Percentiles rank a stretch among this genome's conserved stretches.
These are phyloP conservation scores for Menura novaehollandiae DNA, from an alignment of 2,113 vertebrate species.

Conservation along the genomic window DNA sequence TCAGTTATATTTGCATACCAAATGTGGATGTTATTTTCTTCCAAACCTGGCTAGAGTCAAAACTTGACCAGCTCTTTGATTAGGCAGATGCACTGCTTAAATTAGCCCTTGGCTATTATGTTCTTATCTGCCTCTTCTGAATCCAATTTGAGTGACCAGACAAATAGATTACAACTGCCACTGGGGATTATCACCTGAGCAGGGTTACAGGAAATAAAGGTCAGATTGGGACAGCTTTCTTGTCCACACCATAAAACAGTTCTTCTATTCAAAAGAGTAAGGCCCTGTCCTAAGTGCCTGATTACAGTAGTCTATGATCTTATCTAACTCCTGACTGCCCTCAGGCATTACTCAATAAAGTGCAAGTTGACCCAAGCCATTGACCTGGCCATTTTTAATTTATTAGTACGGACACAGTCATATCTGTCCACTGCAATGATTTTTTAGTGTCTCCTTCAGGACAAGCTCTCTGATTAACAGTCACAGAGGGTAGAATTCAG, in stretches of 20 bases:
- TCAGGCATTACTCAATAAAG: background rate
- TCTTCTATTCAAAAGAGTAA: background rate
- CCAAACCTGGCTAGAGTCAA: background rate
- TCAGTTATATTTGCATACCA: background rate
- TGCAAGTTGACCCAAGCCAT: background rate
- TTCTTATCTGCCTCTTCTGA: background rate
- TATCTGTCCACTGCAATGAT: background rate
- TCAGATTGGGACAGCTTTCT: background rate
- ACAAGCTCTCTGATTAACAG: background rate
- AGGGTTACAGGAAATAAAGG: background rate
- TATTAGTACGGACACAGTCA: background rate
- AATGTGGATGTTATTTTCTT: background rate
- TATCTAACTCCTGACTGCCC: background rate
- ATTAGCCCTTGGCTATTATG: background rate
- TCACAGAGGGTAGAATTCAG: background rate
- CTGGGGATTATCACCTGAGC: background rate
- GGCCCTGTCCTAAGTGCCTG: background rate
- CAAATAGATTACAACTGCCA: background rate
- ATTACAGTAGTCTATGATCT: background rate
- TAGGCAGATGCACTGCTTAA: background rate
- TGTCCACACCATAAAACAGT: background rate
- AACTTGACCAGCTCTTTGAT: background rate
- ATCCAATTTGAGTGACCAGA: background rate
- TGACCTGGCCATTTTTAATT: background rate
- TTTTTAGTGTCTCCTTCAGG: background rate